phyloP scores from a whole-genome alignment of 1,140 invertebrate genomes.

The Matsumurasca onukii region DNA sequence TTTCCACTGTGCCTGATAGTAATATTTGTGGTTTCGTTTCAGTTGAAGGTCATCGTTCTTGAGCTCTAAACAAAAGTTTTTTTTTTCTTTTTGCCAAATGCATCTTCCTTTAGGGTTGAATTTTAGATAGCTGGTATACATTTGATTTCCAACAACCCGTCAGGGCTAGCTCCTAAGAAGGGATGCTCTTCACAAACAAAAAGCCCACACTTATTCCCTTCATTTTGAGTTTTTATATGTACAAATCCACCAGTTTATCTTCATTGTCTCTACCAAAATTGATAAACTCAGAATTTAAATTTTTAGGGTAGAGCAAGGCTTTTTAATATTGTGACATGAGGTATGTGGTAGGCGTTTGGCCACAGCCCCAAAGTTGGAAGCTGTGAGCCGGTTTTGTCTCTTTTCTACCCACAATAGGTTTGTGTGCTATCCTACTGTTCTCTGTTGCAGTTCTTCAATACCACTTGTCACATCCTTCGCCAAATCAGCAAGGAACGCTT shows the following conservation, averaged over 20 bases:
- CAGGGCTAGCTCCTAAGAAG: not conserved
- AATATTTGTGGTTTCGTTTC: slow-evolving; percentile 4
- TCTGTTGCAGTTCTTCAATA: not conserved
- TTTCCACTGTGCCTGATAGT: slow-evolving; percentile 15
- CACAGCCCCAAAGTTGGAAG: slow-evolving; percentile 13
- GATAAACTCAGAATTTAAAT: not conserved
- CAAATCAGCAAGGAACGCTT: not conserved
- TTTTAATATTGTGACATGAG: slow-evolving; percentile 8
- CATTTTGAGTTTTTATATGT: not conserved
- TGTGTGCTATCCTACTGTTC: not conserved
- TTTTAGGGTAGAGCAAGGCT: not conserved
- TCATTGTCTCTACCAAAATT: slow-evolving; percentile 13
- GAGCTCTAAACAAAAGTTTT: not conserved
- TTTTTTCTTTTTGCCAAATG: not conserved
- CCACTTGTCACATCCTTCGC: not conserved
- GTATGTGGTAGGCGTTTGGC: not conserved
- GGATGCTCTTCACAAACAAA: slow-evolving; percentile 12
- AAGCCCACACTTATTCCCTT: slow-evolving; percentile 5
- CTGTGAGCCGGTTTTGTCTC: slow-evolving; percentile 7
- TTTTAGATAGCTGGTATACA: not conserved
- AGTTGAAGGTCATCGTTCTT: not conserved
- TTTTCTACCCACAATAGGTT: not conserved
- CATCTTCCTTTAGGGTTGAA: not conserved
- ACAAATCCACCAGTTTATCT: not conserved
- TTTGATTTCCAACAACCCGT: slow-evolving; percentile 15